Evolutionary conservation across 2,797 vertebrate genomes (phyloP).

Genomic region (Scyliorhinus canicula): DNA sequence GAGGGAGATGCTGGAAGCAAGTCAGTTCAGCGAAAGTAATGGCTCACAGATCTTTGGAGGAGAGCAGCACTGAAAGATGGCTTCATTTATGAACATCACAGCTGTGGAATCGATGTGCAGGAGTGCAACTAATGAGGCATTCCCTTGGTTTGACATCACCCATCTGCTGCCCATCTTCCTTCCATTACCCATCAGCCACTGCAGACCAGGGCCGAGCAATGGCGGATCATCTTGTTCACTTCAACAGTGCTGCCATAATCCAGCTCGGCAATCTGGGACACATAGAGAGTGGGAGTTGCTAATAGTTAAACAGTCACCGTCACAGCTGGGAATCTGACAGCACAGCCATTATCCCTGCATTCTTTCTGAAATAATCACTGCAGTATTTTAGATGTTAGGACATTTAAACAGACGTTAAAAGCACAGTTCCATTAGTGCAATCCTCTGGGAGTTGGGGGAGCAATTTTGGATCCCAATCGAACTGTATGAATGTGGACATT

Average conservation of each 20-base stretch:
- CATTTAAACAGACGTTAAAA: neutral
- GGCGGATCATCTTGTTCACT: too few species aligned
- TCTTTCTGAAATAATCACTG: neutral
- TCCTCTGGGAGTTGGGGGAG: neutral
- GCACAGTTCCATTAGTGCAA: neutral
- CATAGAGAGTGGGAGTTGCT: neutral
- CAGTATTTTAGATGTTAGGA: neutral
- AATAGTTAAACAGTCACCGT: neutral
- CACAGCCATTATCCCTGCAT: neutral
- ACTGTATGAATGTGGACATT: neutral
- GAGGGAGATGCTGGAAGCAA: neutral
- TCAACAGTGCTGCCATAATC: neutral
- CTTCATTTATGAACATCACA: conserved; percentile 30
- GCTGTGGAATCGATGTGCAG: conserved; percentile 43
- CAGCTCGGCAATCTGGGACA: neutral
- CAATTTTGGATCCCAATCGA: neutral
- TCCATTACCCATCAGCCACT: conserved; percentile 40
- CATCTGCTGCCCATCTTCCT: conserved; percentile 44
- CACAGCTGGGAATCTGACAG: neutral
- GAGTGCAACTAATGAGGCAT: conserved; percentile 44
- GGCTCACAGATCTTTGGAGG: neutral
- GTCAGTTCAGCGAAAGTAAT: neutral
- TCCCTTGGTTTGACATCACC: conserved; percentile 44
- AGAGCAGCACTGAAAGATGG: neutral
- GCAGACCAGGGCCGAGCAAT: neutral